Evolutionary conservation across 2,797 vertebrate genomes (phyloP).

Genomic region (Chaunax sp.): DNA sequence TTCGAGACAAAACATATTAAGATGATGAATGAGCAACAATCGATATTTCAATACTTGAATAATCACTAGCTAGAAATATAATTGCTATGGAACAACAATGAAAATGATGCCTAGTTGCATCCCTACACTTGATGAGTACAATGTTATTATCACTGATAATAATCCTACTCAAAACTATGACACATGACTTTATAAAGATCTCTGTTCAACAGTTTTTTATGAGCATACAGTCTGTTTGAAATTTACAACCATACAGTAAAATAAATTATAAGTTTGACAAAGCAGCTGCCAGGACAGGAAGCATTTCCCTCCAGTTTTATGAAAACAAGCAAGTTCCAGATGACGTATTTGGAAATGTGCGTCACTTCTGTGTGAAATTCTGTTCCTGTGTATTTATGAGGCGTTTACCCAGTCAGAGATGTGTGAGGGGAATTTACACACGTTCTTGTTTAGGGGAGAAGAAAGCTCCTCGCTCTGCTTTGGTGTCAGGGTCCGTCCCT

Average conservation of each 20-base stretch:
- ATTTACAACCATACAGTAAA: background rate
- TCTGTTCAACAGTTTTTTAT: background rate
- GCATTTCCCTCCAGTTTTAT: slow-evolving; percentile 5
- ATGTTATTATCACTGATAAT: background rate
- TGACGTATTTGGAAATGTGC: slow-evolving; percentile 22
- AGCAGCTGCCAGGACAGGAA: slow-evolving; percentile 18
- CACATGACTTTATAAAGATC: background rate
- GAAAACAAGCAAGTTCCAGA: slow-evolving; percentile 10
- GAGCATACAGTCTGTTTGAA: background rate
- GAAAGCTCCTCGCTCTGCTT: slow-evolving; percentile 37
- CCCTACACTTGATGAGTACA: background rate
- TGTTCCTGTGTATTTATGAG: background rate
- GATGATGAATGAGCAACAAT: too few relatives aligned
- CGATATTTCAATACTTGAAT: too few relatives aligned
- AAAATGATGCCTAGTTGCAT: background rate
- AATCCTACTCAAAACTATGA: background rate
- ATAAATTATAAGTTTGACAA: background rate
- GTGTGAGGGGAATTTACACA: too few relatives aligned
- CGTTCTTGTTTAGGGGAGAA: too few relatives aligned
- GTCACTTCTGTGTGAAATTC: slow-evolving; percentile 14
- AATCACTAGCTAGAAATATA: background rate
- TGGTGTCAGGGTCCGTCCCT: slow-evolving; percentile 45
- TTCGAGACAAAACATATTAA: too few relatives aligned
- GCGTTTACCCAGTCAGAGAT: too few relatives aligned
- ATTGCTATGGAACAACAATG: too few relatives aligned